Percentiles rank a stretch among this genome's conserved stretches.
Conservation (phyloP, 2,888 invertebrate genomes). For the Troides aeacus region DNA sequence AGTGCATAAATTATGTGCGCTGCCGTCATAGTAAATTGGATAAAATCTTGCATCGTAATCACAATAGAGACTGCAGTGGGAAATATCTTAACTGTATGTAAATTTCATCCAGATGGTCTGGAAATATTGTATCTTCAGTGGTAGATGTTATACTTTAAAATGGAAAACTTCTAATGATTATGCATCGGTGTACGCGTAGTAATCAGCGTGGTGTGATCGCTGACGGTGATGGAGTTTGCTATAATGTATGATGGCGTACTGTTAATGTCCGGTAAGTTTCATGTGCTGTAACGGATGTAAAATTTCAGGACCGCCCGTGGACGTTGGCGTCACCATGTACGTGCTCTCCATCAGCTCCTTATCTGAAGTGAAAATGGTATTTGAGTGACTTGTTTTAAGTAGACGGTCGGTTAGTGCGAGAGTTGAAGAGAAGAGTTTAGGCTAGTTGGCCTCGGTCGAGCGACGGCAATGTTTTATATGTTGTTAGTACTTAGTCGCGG, state of each 20-base stretch:
- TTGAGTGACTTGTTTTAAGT: conserved; percentile 63
- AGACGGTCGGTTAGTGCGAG: conserved; percentile 50
- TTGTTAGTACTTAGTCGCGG: conserved; percentile 52
- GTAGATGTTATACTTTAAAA: background rate
- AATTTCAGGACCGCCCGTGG: conserved; percentile 88
- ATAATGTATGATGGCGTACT: background rate
- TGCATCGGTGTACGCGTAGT: background rate
- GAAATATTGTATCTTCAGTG: background rate
- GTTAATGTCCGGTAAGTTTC: conserved; percentile 27
- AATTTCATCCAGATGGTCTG: background rate
- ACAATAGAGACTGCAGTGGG: conserved; percentile 10
- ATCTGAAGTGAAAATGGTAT: conserved; percentile 90
- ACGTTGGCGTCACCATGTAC: conserved; percentile 92
- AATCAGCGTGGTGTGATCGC: too few relatives aligned
- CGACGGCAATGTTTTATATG: conserved; percentile 37
- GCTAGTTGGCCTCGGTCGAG: conserved; percentile 52
- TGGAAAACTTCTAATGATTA: background rate
- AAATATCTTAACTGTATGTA: conserved; percentile 13
- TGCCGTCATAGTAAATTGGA: conserved; percentile 2
- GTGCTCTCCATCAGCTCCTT: conserved; percentile 92
- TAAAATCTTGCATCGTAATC: conserved; percentile 6
- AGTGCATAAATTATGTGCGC: conserved; percentile 19
- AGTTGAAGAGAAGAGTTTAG: conserved; percentile 41
- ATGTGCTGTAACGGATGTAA: conserved; percentile 53
- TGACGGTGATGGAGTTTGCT: background rate